Evolutionary conservation across 2,797 vertebrate genomes (phyloP).

Genomic region (Gymnothorax javanicus): DNA sequence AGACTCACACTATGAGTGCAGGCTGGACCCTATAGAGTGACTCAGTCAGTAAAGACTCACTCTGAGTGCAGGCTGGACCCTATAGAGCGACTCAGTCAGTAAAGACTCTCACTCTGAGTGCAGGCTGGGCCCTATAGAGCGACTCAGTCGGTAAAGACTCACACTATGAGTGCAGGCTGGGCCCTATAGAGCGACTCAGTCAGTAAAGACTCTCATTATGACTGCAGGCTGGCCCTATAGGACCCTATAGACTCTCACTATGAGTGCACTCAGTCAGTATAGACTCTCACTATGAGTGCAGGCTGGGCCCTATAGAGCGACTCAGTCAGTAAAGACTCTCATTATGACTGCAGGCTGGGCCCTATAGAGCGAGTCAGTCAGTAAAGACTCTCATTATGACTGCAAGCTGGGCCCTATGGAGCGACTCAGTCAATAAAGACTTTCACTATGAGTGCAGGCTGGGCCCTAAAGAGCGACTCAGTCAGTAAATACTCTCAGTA

Average conservation of each 20-base stretch:
- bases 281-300: background rate
- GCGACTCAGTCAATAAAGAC: too few species aligned
- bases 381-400: too few species aligned
- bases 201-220: background rate
- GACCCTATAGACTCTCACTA: background rate
- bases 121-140: background rate
- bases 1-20: background rate
- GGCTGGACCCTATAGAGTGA: background rate
- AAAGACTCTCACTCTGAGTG: background rate
- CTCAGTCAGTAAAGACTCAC: background rate
- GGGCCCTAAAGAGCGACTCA: too few species aligned
- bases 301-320: background rate
- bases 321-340: background rate
- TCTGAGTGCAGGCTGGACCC: background rate
- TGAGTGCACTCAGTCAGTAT: background rate
- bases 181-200: background rate
- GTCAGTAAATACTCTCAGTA: background rate
- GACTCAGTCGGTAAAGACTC: background rate
- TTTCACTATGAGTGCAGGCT: too few species aligned
- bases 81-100: background rate
- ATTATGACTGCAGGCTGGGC: background rate
- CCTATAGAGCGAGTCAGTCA: too few species aligned
- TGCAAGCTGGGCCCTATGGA: too few species aligned
- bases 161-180: background rate
- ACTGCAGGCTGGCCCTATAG: background rate